Evolutionary conservation across 2,888 invertebrate genomes (phyloP).

Genomic region (Baronia brevicornis): DNA sequence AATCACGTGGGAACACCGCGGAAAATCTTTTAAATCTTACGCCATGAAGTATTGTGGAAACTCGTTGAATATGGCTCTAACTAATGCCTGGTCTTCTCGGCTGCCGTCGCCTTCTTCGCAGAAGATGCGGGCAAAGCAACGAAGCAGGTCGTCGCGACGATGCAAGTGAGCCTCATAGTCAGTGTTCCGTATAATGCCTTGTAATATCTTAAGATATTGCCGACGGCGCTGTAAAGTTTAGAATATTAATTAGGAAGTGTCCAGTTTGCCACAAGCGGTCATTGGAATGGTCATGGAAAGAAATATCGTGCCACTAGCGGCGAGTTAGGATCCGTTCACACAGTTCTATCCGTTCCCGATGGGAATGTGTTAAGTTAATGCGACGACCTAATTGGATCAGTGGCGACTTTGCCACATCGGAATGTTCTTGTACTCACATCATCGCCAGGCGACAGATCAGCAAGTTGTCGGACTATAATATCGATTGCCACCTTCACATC

Average conservation of each 20-base stretch:
- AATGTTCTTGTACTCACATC: conserved; percentile 70
- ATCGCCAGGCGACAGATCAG: conserved; percentile 92
- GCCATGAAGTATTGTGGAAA: conserved; percentile 86
- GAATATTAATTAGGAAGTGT: not conserved
- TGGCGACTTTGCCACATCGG: too few species aligned
- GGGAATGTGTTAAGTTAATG: too few species aligned
- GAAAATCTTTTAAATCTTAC: conserved; percentile 50
- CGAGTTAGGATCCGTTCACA: too few species aligned
- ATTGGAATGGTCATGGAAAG: too few species aligned
- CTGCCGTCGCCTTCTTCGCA: conserved; percentile 87
- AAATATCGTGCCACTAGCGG: too few species aligned
- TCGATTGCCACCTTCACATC: conserved; percentile 96
- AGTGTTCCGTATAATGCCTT: conserved; percentile 87
- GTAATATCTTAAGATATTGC: conserved; percentile 86
- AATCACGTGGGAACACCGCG: too few species aligned
- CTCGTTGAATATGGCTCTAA: conserved; percentile 88
- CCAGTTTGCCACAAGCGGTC: not conserved
- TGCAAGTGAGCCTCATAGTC: conserved; percentile 88
- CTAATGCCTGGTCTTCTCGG: conserved; percentile 84
- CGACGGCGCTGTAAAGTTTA: conserved; percentile 78
- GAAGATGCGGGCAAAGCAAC: conserved; percentile 90
- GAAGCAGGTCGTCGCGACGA: conserved; percentile 85
- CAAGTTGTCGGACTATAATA: conserved; percentile 91
- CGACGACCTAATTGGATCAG: too few species aligned
- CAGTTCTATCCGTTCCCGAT: too few species aligned